Evolutionary conservation across 1,140 invertebrate species (phyloP).

Genomic region (Bombus waltoni): DNA sequence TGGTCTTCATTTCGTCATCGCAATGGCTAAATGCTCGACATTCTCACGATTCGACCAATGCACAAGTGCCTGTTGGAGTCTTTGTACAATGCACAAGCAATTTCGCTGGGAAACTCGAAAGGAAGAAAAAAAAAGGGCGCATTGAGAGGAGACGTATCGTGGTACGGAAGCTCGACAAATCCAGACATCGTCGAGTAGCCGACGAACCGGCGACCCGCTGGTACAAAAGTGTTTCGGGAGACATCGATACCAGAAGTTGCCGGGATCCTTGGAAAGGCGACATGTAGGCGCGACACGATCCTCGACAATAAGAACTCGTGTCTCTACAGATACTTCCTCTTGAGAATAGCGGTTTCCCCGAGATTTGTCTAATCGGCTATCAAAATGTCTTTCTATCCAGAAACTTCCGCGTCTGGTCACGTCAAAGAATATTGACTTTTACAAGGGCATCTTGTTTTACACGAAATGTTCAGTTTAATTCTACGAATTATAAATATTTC

Average conservation of each 20-base stretch:
- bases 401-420: not conserved
- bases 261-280: slow-evolving; percentile 45
- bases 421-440: not conserved
- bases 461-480: not conserved
- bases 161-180: slow-evolving; percentile 28
- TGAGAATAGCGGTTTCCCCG: slow-evolving; percentile 23
- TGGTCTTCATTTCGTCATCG: not conserved
- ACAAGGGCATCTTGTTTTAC: not conserved
- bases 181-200: slow-evolving; percentile 54
- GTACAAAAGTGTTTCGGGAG: slow-evolving; percentile 50
- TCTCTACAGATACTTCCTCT: slow-evolving; percentile 40
- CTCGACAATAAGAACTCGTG: slow-evolving; percentile 41
- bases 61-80: not conserved
- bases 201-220: slow-evolving; percentile 38
- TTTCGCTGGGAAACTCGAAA: slow-evolving; percentile 25
- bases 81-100: not conserved
- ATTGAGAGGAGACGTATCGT: slow-evolving; percentile 6
- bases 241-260: slow-evolving; percentile 31
- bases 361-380: slow-evolving; percentile 33
- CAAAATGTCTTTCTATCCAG: not conserved
- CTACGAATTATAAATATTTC: too few relatives aligned
- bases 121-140: not conserved
- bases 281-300: slow-evolving; percentile 55
- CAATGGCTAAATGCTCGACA: not conserved
- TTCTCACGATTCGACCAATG: slow-evolving; percentile 2